phyloP scores from a whole-genome alignment of 2,113 vertebrate genomes.

The Sterrhoptilus dennistouni region DNA sequence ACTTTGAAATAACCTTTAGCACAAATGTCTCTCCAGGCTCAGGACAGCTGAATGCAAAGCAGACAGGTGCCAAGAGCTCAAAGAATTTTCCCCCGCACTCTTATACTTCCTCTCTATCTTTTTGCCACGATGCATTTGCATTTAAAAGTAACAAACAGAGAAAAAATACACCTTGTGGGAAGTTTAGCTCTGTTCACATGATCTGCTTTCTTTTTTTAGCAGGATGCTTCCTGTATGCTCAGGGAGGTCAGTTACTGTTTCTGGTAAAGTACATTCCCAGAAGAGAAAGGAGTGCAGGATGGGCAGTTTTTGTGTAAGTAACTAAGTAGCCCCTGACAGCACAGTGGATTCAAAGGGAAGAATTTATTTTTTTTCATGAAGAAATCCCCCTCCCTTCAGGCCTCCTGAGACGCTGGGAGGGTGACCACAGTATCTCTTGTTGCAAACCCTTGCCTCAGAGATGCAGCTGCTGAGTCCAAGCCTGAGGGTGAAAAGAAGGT shows the following conservation, averaged over 20 bases:
- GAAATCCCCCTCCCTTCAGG: not conserved
- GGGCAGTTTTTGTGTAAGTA: not conserved
- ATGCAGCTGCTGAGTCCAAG: not conserved
- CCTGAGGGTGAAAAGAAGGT: not conserved
- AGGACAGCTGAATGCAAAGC: not conserved
- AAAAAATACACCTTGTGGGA: constrained; percentile 26
- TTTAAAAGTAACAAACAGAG: not conserved
- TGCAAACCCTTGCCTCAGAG: fast-evolving
- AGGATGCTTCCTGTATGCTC: not conserved
- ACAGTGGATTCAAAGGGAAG: not conserved
- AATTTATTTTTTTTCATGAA: not conserved
- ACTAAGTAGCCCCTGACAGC: not conserved
- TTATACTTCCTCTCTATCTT: not conserved
- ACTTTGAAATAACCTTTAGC: constrained; percentile 23
- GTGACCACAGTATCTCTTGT: not conserved
- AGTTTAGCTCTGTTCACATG: not conserved
- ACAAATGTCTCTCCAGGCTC: not conserved
- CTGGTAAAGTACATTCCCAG: not conserved
- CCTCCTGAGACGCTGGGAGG: not conserved
- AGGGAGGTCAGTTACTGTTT: not conserved
- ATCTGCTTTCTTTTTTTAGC: not conserved
- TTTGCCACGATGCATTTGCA: not conserved
- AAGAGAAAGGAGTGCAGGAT: not conserved
- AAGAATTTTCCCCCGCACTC: not conserved
- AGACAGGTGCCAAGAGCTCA: not conserved